Evolutionary conservation across 2,113 vertebrate species (phyloP).

Genomic region (Manacus vitellinus): DNA sequence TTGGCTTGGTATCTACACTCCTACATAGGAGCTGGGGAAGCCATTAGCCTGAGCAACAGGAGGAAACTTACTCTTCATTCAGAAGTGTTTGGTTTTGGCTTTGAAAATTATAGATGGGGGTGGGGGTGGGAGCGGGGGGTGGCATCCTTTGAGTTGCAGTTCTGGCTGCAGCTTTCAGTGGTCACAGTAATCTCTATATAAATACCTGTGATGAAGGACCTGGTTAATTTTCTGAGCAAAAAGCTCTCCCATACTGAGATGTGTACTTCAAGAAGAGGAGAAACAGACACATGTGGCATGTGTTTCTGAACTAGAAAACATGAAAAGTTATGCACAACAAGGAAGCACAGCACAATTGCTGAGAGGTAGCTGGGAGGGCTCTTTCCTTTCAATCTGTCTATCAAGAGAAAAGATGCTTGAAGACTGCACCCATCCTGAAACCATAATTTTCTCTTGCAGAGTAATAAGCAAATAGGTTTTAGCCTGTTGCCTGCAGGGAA

Average conservation of each 20-base stretch:
- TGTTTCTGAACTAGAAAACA: background rate
- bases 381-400: background rate
- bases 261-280: background rate
- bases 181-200: background rate
- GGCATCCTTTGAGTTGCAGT: fast-evolving
- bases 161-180: background rate
- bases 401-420: constrained; percentile 40
- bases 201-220: background rate
- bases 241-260: background rate
- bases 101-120: background rate
- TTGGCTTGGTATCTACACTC: background rate
- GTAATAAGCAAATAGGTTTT: constrained; percentile 58
- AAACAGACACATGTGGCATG: background rate
- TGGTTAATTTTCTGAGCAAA: background rate
- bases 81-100: background rate
- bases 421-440: constrained; percentile 8
- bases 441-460: constrained; percentile 52
- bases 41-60: background rate
- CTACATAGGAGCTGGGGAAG: background rate
- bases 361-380: background rate
- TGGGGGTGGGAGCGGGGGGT: background rate
- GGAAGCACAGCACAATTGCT: background rate
- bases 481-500: constrained; percentile 56
- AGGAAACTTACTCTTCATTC: background rate
- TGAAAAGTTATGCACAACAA: background rate